A percentile compares a stretch with the other conserved stretches of the same genome.
These are phyloP conservation scores for Nettapus auritus DNA, from an alignment of 2,113 vertebrate genomes.

Conservation along the genomic window DNA sequence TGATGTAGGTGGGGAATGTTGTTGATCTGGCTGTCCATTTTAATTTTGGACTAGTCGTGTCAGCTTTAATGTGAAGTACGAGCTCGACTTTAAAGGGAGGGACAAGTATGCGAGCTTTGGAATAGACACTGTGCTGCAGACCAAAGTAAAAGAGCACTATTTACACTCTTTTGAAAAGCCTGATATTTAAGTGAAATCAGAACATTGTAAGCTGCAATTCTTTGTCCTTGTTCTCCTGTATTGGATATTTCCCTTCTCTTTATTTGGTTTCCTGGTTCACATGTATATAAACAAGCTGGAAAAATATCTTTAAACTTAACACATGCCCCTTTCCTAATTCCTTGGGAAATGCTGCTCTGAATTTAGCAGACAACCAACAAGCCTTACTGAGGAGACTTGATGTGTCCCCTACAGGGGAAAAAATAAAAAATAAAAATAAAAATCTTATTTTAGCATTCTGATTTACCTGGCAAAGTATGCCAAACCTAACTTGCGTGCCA, in stretches of 20 bases:
- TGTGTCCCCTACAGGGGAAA: background rate
- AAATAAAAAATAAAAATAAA: background rate
- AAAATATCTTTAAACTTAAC: background rate
- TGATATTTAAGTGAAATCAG: background rate
- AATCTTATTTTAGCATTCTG: background rate
- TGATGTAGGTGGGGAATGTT: slow-evolving; percentile 60
- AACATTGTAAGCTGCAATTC: background rate
- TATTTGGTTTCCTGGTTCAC: background rate
- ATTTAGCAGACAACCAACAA: background rate
- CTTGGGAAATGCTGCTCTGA: background rate
- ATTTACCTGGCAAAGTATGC: background rate
- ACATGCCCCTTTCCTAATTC: background rate
- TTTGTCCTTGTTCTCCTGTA: background rate
- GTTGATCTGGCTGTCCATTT: slow-evolving; percentile 60
- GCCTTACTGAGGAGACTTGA: background rate
- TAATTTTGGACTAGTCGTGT: slow-evolving; percentile 32
- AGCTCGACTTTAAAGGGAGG: background rate
- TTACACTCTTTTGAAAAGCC: background rate
- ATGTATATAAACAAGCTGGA: background rate
- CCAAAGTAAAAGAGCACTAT: background rate
- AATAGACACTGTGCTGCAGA: background rate
- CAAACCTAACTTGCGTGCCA: background rate
- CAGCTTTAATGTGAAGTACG: background rate
- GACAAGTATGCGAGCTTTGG: background rate
- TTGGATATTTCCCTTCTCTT: background rate